Conservation (phyloP, 2,113 vertebrate genomes). For the Sinosuthora webbiana region DNA sequence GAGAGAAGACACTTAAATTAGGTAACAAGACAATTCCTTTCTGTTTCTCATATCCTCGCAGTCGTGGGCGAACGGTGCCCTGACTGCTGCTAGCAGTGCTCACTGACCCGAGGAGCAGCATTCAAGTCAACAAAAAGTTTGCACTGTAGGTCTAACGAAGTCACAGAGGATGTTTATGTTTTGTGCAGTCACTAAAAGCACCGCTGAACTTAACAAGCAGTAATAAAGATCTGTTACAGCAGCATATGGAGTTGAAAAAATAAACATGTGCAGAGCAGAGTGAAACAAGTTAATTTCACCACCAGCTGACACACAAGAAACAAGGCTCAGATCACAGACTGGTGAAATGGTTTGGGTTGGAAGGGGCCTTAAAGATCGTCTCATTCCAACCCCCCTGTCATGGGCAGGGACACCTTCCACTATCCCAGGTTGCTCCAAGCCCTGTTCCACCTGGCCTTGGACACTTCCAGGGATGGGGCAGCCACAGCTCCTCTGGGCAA, state of each 20-base stretch:
- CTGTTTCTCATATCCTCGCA: not conserved
- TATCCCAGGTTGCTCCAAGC: not conserved
- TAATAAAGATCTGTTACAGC: not conserved
- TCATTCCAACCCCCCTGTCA: not conserved
- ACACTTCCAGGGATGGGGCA: not conserved
- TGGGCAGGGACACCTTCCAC: not conserved
- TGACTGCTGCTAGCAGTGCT: not conserved
- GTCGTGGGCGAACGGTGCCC: not conserved
- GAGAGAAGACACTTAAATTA: not conserved
- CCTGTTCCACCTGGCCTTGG: too few relatives aligned
- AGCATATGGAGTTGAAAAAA: constrained; percentile 41
- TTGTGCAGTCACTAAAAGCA: not conserved
- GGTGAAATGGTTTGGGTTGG: not conserved
- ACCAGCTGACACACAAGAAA: not conserved
- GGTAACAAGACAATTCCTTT: not conserved
- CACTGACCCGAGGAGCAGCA: not conserved
- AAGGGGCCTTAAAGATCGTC: not conserved
- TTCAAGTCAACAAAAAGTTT: not conserved
- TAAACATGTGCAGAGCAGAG: not conserved
- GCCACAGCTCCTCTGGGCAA: not conserved
- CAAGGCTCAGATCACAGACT: not conserved
- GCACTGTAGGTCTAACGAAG: not conserved
- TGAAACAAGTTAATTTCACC: not conserved
- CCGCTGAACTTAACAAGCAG: not conserved
- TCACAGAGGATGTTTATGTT: constrained; percentile 40